phyloP scores from a whole-genome alignment of 2,797 vertebrate genomes.

The Falco columbarius region DNA sequence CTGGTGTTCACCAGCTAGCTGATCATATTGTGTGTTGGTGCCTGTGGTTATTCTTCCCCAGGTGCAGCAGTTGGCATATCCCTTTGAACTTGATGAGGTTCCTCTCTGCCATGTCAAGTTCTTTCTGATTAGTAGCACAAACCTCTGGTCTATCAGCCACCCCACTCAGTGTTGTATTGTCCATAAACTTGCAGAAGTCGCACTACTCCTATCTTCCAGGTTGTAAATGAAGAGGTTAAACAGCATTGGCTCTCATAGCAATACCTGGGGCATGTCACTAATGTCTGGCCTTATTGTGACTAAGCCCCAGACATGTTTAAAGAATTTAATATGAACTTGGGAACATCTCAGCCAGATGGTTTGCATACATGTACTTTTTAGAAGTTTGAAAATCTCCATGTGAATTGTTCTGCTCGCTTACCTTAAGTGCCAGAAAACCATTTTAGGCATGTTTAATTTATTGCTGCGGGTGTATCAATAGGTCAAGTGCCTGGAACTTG shows the following conservation, averaged over 20 bases:
- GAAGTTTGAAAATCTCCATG: not conserved
- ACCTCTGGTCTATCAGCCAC: not conserved
- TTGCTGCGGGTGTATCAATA: not conserved
- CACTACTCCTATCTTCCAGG: not conserved
- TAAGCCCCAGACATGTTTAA: not conserved
- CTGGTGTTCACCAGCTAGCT: not conserved
- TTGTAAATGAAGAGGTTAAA: not conserved
- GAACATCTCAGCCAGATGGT: not conserved
- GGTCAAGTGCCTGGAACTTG: not conserved
- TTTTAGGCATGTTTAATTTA: not conserved
- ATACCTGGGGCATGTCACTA: too few species aligned
- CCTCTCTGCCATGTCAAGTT: not conserved
- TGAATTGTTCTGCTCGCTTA: not conserved
- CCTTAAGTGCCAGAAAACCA: not conserved
- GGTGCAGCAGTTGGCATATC: too few species aligned
- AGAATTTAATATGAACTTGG: not conserved
- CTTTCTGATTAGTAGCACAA: not conserved
- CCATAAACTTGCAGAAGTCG: not conserved
- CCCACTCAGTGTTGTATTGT: too few species aligned
- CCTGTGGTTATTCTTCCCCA: too few species aligned
- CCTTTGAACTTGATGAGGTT: too few species aligned
- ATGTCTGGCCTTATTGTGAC: not conserved
- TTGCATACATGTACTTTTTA: not conserved
- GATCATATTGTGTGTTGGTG: too few species aligned
- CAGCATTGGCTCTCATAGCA: not conserved